phyloP scores from a whole-genome alignment of 2,797 vertebrate species.

The Zalophus californianus region DNA sequence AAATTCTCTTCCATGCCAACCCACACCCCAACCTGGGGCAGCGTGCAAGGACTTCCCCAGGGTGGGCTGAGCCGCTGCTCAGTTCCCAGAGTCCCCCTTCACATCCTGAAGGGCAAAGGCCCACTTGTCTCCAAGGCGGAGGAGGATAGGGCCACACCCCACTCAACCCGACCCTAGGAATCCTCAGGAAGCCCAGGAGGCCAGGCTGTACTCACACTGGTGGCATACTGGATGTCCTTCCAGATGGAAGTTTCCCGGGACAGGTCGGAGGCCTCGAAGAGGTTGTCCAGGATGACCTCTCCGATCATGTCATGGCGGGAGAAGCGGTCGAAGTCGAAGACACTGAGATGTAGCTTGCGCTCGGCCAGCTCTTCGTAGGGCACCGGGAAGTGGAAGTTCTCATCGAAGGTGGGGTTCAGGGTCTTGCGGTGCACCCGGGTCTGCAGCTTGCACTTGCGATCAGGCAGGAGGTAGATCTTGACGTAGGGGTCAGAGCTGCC shows the following conservation, averaged over 20 bases:
- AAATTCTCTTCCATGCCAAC: neutral
- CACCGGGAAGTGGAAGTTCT: slow-evolving; percentile 97
- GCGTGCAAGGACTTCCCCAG: neutral
- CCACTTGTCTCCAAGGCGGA: neutral
- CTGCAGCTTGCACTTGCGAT: slow-evolving; percentile 98
- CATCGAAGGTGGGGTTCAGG: slow-evolving; percentile 96
- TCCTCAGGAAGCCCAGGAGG: neutral
- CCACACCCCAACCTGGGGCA: neutral
- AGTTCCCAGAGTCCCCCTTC: neutral
- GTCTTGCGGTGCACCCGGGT: slow-evolving; percentile 98
- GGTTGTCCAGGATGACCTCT: slow-evolving; percentile 97
- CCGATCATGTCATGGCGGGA: slow-evolving; percentile 99
- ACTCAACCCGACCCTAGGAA: neutral
- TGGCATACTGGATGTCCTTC: slow-evolving; percentile 98
- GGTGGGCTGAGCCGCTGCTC: neutral
- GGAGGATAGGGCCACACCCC: neutral
- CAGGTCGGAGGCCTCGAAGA: slow-evolving; percentile 96
- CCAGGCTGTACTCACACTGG: slow-evolving; percentile 91
- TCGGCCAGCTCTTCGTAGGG: slow-evolving; percentile 94
- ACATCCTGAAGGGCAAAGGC: neutral
- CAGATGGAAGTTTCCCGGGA: slow-evolving; percentile 97
- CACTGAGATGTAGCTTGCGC: slow-evolving; percentile 97
- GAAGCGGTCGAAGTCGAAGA: slow-evolving; percentile 99
- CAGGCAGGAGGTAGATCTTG: slow-evolving; percentile 98
- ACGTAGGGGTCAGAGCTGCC: slow-evolving; percentile 99